A percentile compares a stretch with the other conserved stretches of the same genome.
Evolutionary conservation across 2,797 vertebrate genomes (phyloP).

Genomic region (Falco novaeseelandiae): DNA sequence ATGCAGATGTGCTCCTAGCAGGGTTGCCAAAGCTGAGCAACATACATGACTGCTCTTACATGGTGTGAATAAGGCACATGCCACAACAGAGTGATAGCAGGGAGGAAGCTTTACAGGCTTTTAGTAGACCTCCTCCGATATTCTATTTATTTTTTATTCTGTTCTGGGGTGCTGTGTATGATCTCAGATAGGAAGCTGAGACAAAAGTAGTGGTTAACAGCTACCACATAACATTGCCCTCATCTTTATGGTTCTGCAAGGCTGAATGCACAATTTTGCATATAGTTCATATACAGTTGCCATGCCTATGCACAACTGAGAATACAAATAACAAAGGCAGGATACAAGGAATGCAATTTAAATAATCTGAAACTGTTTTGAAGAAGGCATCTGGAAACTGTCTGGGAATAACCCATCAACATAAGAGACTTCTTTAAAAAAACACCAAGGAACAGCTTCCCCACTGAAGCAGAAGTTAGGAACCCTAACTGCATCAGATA

Average conservation of each 20-base stretch:
- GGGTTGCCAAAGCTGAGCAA: not conserved
- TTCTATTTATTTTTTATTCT: not conserved
- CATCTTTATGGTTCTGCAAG: not conserved
- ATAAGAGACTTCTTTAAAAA: not conserved
- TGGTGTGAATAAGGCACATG: not conserved
- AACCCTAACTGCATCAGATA: not conserved
- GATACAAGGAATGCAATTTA: not conserved
- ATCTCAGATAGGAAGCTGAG: not conserved
- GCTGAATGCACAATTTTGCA: not conserved
- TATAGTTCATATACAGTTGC: not conserved
- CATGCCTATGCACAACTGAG: not conserved
- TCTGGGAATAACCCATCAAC: not conserved
- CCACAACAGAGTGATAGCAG: not conserved
- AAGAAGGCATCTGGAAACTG: conserved; percentile 6
- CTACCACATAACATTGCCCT: not conserved
- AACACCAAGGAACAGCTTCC: not conserved
- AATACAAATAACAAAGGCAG: not conserved
- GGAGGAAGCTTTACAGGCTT: not conserved
- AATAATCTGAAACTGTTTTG: not conserved
- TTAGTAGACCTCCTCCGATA: not conserved
- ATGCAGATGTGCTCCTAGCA: not conserved
- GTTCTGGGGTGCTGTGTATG: not conserved
- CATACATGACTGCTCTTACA: not conserved
- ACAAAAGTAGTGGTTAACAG: not conserved
- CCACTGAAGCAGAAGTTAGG: not conserved